Conservation (phyloP, 2,113 vertebrate species). For the Salminus brasiliensis region DNA sequence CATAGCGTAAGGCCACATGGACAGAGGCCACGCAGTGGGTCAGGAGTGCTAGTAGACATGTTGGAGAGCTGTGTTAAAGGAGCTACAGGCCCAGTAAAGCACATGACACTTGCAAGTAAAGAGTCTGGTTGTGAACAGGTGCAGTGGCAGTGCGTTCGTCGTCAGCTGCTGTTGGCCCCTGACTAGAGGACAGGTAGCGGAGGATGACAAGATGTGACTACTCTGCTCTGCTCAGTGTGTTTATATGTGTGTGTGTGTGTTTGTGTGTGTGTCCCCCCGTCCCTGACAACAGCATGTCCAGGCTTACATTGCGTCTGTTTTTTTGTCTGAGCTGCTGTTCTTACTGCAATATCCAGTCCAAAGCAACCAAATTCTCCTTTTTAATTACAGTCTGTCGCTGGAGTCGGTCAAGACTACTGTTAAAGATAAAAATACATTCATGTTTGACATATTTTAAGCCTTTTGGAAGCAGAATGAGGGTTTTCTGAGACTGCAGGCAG, state of each 20-base stretch:
- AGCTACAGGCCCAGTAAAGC: slow-evolving; percentile 26
- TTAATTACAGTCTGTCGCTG: not conserved
- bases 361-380: slow-evolving; percentile 77
- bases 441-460: not conserved
- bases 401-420: not conserved
- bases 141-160: slow-evolving; percentile 40
- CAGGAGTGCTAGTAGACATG: slow-evolving; percentile 27
- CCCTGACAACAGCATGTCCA: slow-evolving; percentile 71
- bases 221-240: slow-evolving; percentile 34
- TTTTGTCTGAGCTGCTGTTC: slow-evolving; percentile 65
- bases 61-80: slow-evolving; percentile 16
- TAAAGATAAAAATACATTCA: not conserved
- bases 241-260: slow-evolving; percentile 25
- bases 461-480: not conserved
- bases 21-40: not conserved
- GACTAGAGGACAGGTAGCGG: slow-evolving; percentile 41
- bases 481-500: not conserved
- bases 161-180: slow-evolving; percentile 40
- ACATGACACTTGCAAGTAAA: slow-evolving; percentile 44
- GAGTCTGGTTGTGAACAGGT: slow-evolving; percentile 50
- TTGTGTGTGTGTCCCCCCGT: slow-evolving; percentile 9
- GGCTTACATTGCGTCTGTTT: slow-evolving; percentile 36
- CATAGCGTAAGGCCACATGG: no score
- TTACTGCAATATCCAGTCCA: slow-evolving; percentile 84
- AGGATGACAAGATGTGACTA: slow-evolving; percentile 53